Evolutionary conservation across 2,888 invertebrate genomes (phyloP), one percentile per base, ranked within the genome.

Genomic region (Drosophila acutilabella): DNA sequence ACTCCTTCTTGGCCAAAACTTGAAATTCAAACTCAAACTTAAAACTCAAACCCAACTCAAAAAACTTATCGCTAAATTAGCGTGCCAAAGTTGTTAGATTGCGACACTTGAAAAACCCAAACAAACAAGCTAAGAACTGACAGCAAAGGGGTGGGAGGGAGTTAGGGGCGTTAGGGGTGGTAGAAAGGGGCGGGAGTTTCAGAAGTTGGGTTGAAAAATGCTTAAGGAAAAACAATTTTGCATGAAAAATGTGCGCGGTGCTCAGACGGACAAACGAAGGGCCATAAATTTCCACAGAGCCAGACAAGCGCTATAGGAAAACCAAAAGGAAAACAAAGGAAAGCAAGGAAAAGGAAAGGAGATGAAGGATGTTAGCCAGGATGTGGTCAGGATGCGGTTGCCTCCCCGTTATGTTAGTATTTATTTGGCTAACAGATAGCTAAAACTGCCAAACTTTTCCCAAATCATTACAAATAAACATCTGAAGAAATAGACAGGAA

Each of bases 191-290:
- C 13, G 36, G 13, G 13, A 36, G 13, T 36, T 13, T 6, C 30
- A 8, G 8, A 8, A 30, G 8, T 36, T 36, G 36, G 54, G 13
- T 56, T 64, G 74, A 62, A 64, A 74, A 75, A 58, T 71, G 80
- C 71, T 59, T 52, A 48, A 48, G 70, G 64, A 72, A 75, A 76
- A 81, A 77, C 76, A 81, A 81, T 87, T 76, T 80, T 74, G 80
- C 79, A 88, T 85, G 89, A 89, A 80, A 89, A 90, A 90, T 89
- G 86, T 78, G 71, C 72, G 64, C 67, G 72, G 60, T 72, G 69
- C 72, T 61, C 72, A 82, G 77, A 80, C 79, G 80, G 71, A 80
- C 85, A 80, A 78, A 78, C 74, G 67, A 71, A 75, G 71, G 64
- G 83, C 83, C 81, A 89, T 90, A 88, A 89, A 89, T 90, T 88